Evolutionary conservation across 2,797 vertebrate species (phyloP).

Genomic region (Cossypha niveicapilla): DNA sequence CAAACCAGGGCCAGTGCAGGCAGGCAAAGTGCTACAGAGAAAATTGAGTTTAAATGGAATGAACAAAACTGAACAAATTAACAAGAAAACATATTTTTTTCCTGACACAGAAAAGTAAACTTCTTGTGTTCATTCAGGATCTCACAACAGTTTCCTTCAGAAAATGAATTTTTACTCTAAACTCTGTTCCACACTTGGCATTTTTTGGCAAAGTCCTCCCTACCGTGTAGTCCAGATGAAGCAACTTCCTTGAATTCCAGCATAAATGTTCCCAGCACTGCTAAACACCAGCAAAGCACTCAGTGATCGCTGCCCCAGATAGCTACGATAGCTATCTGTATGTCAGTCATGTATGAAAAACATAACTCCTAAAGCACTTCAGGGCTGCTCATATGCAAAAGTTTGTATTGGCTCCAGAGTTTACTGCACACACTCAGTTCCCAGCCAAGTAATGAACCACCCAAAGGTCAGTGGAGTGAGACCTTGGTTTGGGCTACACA

Average conservation of each 20-base stretch:
- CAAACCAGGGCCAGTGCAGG: background rate
- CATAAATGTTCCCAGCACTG: background rate
- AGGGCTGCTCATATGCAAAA: background rate
- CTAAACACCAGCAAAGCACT: background rate
- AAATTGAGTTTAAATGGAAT: background rate
- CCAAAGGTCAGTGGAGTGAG: background rate
- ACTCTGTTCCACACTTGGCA: background rate
- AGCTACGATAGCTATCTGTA: background rate
- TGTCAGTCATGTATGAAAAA: background rate
- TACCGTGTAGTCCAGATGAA: background rate
- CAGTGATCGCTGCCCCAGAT: background rate
- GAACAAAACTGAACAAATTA: background rate
- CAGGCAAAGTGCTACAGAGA: background rate
- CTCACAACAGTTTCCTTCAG: background rate
- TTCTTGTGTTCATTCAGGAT: background rate
- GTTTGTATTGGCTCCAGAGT: background rate
- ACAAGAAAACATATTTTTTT: background rate
- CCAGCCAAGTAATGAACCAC: background rate
- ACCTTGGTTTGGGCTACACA: background rate
- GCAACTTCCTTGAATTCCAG: conserved; percentile 5
- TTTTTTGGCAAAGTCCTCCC: background rate
- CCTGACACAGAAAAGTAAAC: background rate
- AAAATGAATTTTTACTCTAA: background rate
- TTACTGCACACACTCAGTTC: background rate
- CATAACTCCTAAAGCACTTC: background rate